Conservation (phyloP, 2,888 invertebrate genomes). For the Euspilapteryx auroguttella region DNA sequence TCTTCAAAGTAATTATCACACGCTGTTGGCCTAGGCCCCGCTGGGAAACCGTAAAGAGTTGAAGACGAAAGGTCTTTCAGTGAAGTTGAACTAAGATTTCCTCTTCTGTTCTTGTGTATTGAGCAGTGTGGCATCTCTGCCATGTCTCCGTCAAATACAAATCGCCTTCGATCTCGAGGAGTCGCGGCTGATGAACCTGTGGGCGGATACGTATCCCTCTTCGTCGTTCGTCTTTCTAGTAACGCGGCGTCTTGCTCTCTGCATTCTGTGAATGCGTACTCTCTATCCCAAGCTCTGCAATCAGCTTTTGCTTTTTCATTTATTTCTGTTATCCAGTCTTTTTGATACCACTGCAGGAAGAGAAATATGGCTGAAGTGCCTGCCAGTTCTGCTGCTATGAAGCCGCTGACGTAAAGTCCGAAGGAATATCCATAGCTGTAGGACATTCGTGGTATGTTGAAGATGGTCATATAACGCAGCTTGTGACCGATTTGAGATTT, state of each 20-base stretch:
- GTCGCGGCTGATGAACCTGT: conserved; percentile 45
- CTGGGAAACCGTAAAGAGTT: conserved; percentile 66
- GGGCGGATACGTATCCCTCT: conserved; percentile 46
- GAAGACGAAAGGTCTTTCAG: conserved; percentile 60
- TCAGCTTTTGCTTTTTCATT: conserved; percentile 51
- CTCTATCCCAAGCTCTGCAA: conserved; percentile 48
- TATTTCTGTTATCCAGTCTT: conserved; percentile 61
- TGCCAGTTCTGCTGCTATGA: conserved; percentile 81
- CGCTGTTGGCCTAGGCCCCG: conserved; percentile 64
- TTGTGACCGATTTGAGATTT: conserved; percentile 90
- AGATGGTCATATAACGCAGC: conserved; percentile 75
- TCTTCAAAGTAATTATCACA: conserved; percentile 64
- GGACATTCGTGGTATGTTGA: conserved; percentile 78
- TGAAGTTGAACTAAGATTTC: conserved; percentile 57
- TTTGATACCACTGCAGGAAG: conserved; percentile 80
- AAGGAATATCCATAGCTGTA: conserved; percentile 90
- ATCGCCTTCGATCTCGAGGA: conserved; percentile 60
- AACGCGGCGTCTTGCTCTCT: conserved; percentile 44
- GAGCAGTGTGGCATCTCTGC: conserved; percentile 51
- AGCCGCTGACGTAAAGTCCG: conserved; percentile 81
- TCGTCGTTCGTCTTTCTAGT: conserved; percentile 45
- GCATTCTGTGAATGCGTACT: conserved; percentile 52
- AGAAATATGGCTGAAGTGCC: conserved; percentile 86
- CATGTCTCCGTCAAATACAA: conserved; percentile 66
- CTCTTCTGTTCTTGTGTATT: conserved; percentile 57